A percentile compares a stretch with the other conserved stretches of the same genome.
phyloP scores from a whole-genome alignment of 64 coral and sea anemone species.

The Porites australiensis region DNA sequence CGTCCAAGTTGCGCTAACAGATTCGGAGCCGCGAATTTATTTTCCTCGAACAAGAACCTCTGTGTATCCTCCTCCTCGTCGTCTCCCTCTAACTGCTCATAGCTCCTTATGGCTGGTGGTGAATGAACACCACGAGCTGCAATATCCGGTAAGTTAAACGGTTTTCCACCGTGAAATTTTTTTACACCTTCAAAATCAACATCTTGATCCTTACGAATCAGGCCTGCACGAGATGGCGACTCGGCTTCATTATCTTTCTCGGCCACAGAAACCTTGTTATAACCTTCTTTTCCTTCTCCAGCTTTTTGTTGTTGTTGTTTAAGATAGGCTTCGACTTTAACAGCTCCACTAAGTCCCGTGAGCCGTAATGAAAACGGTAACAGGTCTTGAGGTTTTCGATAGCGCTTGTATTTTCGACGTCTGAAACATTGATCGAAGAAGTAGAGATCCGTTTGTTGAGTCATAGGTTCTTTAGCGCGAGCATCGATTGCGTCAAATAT shows the following conservation, averaged over 20 bases:
- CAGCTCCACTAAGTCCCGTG: slow-evolving; percentile 96
- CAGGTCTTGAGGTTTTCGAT: slow-evolving; percentile 91
- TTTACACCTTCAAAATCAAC: slow-evolving; percentile 44
- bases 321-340: slow-evolving; percentile 97
- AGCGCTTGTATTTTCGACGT: slow-evolving; percentile 81
- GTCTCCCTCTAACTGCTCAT: slow-evolving; percentile 87
- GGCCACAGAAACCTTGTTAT: slow-evolving; percentile 16
- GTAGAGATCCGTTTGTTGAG: slow-evolving; percentile 81
- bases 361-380: slow-evolving; percentile 93
- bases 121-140: slow-evolving; percentile 55
- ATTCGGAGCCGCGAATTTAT: slow-evolving; percentile 99
- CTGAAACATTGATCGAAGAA: slow-evolving; percentile 84
- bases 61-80: slow-evolving; percentile 99
- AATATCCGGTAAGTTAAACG: slow-evolving; percentile 72
- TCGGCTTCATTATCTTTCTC: slow-evolving; percentile 33
- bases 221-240: not conserved
- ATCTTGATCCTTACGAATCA: slow-evolving; percentile 50
- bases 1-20: slow-evolving; percentile 89
- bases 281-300: slow-evolving; percentile 35
- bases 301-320: slow-evolving; percentile 90
- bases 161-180: slow-evolving; percentile 52
- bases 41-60: slow-evolving; percentile 97
- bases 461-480: slow-evolving; percentile 16
- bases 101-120: slow-evolving; percentile 68
- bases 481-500: not conserved